These are phyloP conservation scores for Raja brachyura DNA, from an alignment of 2,113 vertebrate genomes.

Conservation along the genomic window DNA sequence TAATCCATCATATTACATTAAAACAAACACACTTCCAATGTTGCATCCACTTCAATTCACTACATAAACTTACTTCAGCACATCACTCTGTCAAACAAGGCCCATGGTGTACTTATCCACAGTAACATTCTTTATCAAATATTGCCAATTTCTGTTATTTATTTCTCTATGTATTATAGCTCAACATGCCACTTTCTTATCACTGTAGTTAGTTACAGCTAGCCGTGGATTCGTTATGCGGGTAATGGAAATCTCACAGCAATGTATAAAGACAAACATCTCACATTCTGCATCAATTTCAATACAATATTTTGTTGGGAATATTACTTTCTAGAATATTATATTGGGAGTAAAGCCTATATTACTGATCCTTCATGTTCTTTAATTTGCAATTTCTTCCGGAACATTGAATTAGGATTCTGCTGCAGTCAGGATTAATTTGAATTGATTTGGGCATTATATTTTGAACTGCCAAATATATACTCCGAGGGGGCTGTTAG, in stretches of 20 bases:
- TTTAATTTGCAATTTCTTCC: too few species aligned
- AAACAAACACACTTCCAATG: neutral
- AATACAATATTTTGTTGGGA: neutral
- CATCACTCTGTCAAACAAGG: neutral
- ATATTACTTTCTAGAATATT: constrained; percentile 1
- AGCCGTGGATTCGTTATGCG: neutral
- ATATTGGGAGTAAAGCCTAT: neutral
- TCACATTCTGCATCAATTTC: too few species aligned
- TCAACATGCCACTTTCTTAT: neutral
- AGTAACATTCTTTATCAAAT: neutral
- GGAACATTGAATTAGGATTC: neutral
- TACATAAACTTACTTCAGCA: neutral
- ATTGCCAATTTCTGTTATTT: neutral
- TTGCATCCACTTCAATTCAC: neutral
- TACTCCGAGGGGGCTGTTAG: neutral
- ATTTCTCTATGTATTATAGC: too few species aligned
- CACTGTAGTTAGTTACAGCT: neutral
- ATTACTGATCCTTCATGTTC: neutral
- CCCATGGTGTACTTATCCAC: neutral
- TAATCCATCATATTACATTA: neutral
- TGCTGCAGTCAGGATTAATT: neutral
- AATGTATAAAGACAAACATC: neutral
- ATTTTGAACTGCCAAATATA: neutral
- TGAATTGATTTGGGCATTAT: neutral
- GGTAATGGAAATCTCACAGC: neutral